These are phyloP conservation scores for Drosophila phalerata DNA, from an alignment of 2,888 invertebrate species.

Conservation along the genomic window DNA sequence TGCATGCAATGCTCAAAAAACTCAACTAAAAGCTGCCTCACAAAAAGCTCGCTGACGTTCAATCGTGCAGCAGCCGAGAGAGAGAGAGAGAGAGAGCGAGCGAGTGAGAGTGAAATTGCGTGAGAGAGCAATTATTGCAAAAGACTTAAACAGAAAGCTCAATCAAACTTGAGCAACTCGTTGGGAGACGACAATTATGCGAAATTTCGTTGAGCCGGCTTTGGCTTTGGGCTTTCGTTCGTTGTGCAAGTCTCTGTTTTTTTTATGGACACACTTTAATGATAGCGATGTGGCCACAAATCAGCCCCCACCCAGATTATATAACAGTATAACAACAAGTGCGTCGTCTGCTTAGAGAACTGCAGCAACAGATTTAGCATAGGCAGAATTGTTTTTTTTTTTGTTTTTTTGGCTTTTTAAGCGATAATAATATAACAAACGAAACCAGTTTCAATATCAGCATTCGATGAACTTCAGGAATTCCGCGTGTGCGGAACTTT, in stretches of 20 bases:
- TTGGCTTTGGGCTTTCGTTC: conserved; percentile 34
- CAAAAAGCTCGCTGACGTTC: conserved; percentile 8
- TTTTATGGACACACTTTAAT: conserved; percentile 35
- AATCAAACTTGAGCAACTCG: conserved; percentile 33
- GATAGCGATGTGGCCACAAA: conserved; percentile 12
- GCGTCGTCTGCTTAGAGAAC: conserved; percentile 38
- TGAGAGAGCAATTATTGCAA: conserved; percentile 36
- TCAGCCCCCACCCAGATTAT: conserved; percentile 29
- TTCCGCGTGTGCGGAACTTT: conserved; percentile 59
- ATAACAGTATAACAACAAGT: conserved; percentile 41
- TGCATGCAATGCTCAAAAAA: conserved; percentile 21
- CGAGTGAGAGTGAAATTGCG: conserved; percentile 4
- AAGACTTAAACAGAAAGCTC: conserved; percentile 11
- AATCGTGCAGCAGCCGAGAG: conserved; percentile 15
- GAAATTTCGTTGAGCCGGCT: conserved; percentile 58
- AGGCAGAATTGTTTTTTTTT: not conserved
- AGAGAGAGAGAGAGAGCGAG: not conserved
- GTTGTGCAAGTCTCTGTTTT: conserved; percentile 57
- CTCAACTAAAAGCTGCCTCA: conserved; percentile 22
- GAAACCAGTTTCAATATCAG: conserved; percentile 65
- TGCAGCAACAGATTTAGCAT: conserved; percentile 2
- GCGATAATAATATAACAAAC: conserved; percentile 1
- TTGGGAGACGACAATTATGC: conserved; percentile 45
- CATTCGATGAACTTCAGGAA: conserved; percentile 67
- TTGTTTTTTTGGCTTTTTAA: not conserved